Evolutionary conservation across 2,888 invertebrate species (phyloP), one percentile per base, ranked within the genome.

Genomic region (Nomada goodeniana): DNA sequence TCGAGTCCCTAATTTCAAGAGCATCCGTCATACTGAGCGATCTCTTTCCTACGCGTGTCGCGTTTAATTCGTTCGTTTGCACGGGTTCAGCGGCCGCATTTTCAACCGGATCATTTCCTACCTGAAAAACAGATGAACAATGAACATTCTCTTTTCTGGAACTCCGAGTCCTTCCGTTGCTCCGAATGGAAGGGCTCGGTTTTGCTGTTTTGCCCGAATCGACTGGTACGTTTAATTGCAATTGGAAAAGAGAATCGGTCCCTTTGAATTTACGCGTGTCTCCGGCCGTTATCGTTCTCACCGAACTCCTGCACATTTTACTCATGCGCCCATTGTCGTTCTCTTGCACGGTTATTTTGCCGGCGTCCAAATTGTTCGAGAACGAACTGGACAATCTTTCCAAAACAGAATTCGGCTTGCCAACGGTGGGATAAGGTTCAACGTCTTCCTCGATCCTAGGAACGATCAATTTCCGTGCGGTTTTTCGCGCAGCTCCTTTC

Each of bases 121-220:
- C 83, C 83, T 86, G 82, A 82, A 76, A 75, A 78, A 79, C 60
- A 84, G 74, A 82, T 7, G 76, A 78, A 81, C 20, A 9, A 70
- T 84, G 67, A 64, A 69, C 61, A 68, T 69, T 71, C 29, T 76
- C 52, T 61, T 50, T 86, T 11, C n/a, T 65, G 9, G 74, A 77
- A 36, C 50, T 57, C 70, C 75, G 70, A 65, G 82, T 75, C n/a
- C 36, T 60, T 76, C 68, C 57, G n/a, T 55, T 78, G 11, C 13
- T 50, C 15, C 44, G 68, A 71, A 75, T 52, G 60, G 55, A 60
- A 64, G 55, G 26, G 42, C 44, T 53, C 10, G 1, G 29, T 59
- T 18, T n/a, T 4, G 53, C 15, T 47, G 68, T 15, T 55, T 59
- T 26, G 11, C 53, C n/a, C 47, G 20, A n/a, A 26, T 60, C 15